A percentile compares a stretch with the other conserved stretches of the same genome.
Evolutionary conservation across 2,113 vertebrate species (phyloP).

Genomic region (Nestor notabilis): DNA sequence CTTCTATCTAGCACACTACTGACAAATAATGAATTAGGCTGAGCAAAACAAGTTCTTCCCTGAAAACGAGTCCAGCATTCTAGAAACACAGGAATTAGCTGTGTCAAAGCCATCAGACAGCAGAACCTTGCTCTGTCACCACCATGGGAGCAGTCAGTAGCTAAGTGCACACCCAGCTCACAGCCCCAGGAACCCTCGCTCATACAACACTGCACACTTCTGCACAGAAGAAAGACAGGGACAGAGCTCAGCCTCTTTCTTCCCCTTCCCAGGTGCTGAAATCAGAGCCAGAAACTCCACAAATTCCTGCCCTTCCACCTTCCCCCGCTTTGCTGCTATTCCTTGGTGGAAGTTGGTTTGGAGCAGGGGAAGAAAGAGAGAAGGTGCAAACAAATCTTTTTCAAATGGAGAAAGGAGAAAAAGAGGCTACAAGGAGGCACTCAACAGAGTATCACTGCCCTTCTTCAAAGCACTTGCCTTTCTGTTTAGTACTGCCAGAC

Average conservation of each 20-base stretch:
- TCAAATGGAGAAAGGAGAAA: neutral
- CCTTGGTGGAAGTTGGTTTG: neutral
- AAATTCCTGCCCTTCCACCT: neutral
- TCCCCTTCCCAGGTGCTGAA: neutral
- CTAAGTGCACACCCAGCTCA: neutral
- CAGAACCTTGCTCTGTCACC: neutral
- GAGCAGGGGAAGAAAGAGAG: neutral
- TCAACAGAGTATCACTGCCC: neutral
- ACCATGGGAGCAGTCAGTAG: neutral
- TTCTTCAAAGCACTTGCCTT: neutral
- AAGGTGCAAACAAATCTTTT: neutral
- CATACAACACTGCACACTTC: neutral
- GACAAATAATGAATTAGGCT: neutral
- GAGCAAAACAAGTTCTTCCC: neutral
- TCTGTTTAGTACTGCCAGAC: neutral
- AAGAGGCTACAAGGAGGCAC: neutral
- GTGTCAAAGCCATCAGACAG: neutral
- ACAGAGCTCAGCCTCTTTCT: neutral
- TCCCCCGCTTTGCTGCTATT: neutral
- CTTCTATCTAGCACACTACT: neutral
- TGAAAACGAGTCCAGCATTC: neutral
- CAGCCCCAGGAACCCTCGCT: neutral
- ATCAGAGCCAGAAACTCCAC: neutral
- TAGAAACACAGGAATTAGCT: neutral
- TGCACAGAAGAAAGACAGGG: rapidly evolving